Base-by-base conservation (phyloP, 2,888 invertebrate species). In the Brenthis ino region DNA sequence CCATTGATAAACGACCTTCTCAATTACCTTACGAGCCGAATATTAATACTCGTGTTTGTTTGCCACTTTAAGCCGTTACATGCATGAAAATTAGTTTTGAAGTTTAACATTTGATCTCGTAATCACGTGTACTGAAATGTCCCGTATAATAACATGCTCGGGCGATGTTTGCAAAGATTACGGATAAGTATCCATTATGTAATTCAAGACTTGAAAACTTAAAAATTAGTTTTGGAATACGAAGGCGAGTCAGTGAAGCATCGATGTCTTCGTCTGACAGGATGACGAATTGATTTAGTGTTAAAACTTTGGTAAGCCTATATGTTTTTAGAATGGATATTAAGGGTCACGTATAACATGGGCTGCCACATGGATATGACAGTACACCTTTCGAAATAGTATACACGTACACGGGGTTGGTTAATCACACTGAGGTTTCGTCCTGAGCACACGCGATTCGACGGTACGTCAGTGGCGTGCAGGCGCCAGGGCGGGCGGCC, bases 401-500 rank as follows among this genome's bases (percentile, higher is more conserved):
- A 63, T 68, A 56, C 65, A 76, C 75, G 72, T 74, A 79, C 74
- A 67, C 73, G 75, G 72, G 57, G 58, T 33, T 50, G 57, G 58
- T 28, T 16, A 77, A 79, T 75, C 83, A 82, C 82, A 77, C 71
- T 72, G 74, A 76, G 77, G 77, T 79, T 80, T 80, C 74, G 80
- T 78, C 82, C 81, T 82, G 80, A 78, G 69, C 77, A 74, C 74
- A 71, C 70, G 64, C 70, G 74, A 60, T 55, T 69, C 76, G 73
- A 33, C 63, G 68, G 75, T 71, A 77, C 69, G 64, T 68, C 71
- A 67, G 75, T 80, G 82, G 84, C 91, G 89, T 84, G 82, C 84
- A 77, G 78, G 80, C 88, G 86, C 85, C 83, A 75, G 85, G 87
- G 86, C 86, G 89, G 87, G 85, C 90, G 88, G 85, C 81, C 83